Base-by-base conservation (phyloP, 2,113 vertebrate genomes). In the Callionymus lyra region DNA sequence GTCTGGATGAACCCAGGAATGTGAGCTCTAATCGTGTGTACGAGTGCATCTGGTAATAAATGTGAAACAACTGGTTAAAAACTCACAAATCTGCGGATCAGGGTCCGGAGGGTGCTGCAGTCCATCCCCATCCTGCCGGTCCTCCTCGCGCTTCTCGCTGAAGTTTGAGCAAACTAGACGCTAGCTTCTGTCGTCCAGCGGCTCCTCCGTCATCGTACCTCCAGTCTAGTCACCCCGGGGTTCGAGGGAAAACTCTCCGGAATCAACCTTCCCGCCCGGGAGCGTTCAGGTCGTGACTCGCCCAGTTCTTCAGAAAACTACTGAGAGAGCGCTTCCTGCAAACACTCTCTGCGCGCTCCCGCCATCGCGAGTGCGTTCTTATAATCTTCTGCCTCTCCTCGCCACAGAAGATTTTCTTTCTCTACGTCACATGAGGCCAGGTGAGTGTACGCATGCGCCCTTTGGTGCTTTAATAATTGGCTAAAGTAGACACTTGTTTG, bases 11-110 rank as follows among this genome's bases (percentile, higher is more conserved):
- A 12, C n/a, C 2, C 18, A 1, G 6, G 8, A n/a, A 6, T 16
- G 31, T 15, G n/a, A n/a, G n/a, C n/a, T n/a, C n/a, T n/a, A n/a
- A n/a, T 13, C 21, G 12, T 16, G 31, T 35, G 12, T 21, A 16
- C 6, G 16, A 2, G 42, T 12, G 32, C 12, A 12, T 8, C 6
- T 5, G 6, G 34, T 2, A 12, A 27, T 14, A 14, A 14, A 10
- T 2, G 4, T 1, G 6, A n/a, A 17, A 46, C 0, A 6, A 45
- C 16, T 6, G 2, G 8, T 6, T 8, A 31, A 15, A 34, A 52
- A 85, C 94, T 95, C 70, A 98, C 94, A 57, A 90, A 95, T 92
- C 94, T 82, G 70, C 75, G 90, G 81, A 98, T 90, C 63, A 94
- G 87, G 59, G 79, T 89, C 80, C 91, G 85, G 36, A 92, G 77